These are phyloP conservation scores for Python bivittatus DNA, from an alignment of 2,113 vertebrate species.

Conservation along the genomic window DNA sequence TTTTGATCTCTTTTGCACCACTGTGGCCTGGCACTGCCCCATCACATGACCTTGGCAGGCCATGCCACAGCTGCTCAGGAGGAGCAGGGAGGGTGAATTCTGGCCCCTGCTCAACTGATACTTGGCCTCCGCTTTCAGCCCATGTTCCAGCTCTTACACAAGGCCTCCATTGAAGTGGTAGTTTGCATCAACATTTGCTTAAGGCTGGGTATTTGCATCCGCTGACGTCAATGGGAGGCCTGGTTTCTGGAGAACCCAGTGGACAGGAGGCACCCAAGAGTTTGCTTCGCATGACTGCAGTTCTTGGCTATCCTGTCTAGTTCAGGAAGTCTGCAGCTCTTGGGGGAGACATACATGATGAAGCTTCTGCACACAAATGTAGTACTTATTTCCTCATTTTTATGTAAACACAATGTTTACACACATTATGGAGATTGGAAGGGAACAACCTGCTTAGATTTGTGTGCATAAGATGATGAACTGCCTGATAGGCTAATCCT, in stretches of 20 bases:
- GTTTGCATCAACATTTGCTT: constrained; percentile 30
- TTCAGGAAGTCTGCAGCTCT: background rate
- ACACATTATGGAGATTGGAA: background rate
- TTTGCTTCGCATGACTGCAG: background rate
- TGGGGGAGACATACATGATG: background rate
- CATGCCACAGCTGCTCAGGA: background rate
- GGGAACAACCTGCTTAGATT: background rate
- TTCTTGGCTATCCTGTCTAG: background rate
- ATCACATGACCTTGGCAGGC: background rate
- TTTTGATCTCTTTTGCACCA: background rate
- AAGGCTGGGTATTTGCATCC: constrained; percentile 7
- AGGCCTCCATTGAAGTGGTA: constrained; percentile 2
- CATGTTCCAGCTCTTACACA: background rate
- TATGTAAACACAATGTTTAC: background rate
- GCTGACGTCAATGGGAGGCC: constrained; percentile 9
- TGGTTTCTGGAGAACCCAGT: background rate
- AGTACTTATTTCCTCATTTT: background rate
- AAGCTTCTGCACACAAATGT: background rate
- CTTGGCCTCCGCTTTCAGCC: background rate
- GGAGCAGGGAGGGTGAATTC: background rate
- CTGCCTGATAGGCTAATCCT: background rate
- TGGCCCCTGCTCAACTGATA: background rate
- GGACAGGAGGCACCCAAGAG: background rate
- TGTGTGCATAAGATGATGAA: background rate
- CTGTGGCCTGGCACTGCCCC: background rate